phyloP scores from a whole-genome alignment of 2,888 invertebrate genomes.

The Aelia acuminata region DNA sequence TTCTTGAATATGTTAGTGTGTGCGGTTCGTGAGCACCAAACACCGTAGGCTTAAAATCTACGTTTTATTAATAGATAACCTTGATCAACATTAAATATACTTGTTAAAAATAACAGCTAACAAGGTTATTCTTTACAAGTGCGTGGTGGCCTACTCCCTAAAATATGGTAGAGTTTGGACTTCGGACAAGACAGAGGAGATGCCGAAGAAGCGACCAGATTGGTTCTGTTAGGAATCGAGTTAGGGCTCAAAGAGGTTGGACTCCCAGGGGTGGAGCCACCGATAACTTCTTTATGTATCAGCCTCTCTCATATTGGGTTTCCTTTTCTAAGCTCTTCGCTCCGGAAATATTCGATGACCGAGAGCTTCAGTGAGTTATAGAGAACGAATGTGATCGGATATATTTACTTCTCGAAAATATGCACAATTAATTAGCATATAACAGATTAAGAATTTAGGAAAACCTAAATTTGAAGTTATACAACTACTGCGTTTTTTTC shows the following conservation, averaged over 20 bases:
- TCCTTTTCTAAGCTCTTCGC: not conserved
- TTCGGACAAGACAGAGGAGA: not conserved
- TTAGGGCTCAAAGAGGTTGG: constrained; percentile 26
- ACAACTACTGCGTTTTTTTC: no score
- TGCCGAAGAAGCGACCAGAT: constrained; percentile 1
- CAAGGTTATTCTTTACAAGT: not conserved
- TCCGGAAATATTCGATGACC: not conserved
- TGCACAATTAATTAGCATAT: not conserved
- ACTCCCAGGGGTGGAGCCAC: not conserved
- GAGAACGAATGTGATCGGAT: not conserved
- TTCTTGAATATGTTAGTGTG: no score
- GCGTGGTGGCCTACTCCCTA: not conserved
- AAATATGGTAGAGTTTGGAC: not conserved
- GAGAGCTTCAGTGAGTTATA: not conserved
- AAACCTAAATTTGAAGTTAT: no score
- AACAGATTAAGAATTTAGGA: no score
- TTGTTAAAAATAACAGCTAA: not conserved
- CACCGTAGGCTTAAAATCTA: no score
- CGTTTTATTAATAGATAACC: no score
- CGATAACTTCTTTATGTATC: constrained; percentile 41
- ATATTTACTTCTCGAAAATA: not conserved
- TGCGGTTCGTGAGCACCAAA: no score
- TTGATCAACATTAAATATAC: not conserved
- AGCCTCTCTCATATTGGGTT: constrained; percentile 1
- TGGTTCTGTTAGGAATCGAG: constrained; percentile 34